Conservation (phyloP, 2,888 invertebrate genomes). For the Carpatolechia fugitivella region DNA sequence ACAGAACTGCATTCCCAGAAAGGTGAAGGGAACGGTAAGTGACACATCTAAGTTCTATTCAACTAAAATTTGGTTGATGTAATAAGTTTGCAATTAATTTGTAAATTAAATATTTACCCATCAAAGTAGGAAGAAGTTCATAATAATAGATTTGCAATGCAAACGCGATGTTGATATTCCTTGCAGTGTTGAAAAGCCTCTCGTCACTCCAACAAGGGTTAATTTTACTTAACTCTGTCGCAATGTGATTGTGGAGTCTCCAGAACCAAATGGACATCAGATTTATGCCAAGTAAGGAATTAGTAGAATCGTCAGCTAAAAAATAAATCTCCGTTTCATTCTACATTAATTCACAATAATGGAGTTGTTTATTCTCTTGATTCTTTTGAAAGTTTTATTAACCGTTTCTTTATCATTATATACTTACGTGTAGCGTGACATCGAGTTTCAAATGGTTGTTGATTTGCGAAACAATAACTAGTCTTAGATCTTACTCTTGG, state of each 20-base stretch:
- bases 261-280: slow-evolving; percentile 42
- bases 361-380: too few species aligned
- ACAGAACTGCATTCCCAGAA: too few species aligned
- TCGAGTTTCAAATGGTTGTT: slow-evolving; percentile 22
- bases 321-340: too few species aligned
- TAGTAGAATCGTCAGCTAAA: slow-evolving; percentile 19
- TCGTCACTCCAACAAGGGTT: slow-evolving; percentile 53
- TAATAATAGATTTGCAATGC: slow-evolving; percentile 43
- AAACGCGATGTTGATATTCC: slow-evolving; percentile 48
- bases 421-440: slow-evolving; percentile 28
- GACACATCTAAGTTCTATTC: too few species aligned
- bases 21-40: too few species aligned
- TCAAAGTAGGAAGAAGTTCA: slow-evolving; percentile 38
- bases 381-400: too few species aligned
- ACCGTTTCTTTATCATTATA: neutral
- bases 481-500: slow-evolving; percentile 20
- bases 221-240: slow-evolving; percentile 32
- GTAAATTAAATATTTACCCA: slow-evolving; percentile 33
- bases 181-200: slow-evolving; percentile 40
- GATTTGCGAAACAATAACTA: slow-evolving; percentile 20
- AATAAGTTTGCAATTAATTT: too few species aligned
- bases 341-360: too few species aligned
- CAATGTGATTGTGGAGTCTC: slow-evolving; percentile 47
- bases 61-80: too few species aligned
- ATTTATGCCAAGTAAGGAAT: slow-evolving; percentile 23